Evolutionary conservation across 2,113 vertebrate species (phyloP).

Genomic region (Xenus cinereus): DNA sequence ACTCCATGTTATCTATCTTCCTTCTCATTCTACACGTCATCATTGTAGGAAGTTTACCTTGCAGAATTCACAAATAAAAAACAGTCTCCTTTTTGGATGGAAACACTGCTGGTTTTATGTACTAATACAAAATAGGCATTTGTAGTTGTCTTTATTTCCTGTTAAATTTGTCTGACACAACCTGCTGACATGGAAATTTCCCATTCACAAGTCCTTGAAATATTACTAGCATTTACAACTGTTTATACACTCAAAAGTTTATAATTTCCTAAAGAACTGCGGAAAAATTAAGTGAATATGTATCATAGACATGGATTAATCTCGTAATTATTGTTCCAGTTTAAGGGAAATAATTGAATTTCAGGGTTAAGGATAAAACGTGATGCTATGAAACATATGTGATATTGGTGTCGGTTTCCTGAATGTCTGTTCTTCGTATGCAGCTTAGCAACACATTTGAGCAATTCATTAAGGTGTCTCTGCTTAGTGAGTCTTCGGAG

Average conservation of each 20-base stretch:
- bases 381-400: conserved; percentile 56
- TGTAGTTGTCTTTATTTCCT: conserved; percentile 1
- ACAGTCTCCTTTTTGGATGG: not conserved
- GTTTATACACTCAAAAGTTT: conserved; percentile 15
- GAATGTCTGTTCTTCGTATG: conserved; percentile 45
- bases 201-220: conserved; percentile 26
- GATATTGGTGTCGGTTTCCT: conserved; percentile 46
- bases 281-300: conserved; percentile 50
- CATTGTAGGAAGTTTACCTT: conserved; percentile 31
- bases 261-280: conserved; percentile 35
- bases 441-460: conserved; percentile 65
- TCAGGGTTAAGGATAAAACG: conserved; percentile 59
- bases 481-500: conserved; percentile 26
- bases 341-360: conserved; percentile 67
- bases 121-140: not conserved
- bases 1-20: conserved; percentile 9
- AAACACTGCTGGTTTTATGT: not conserved
- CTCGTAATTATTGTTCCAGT: conserved; percentile 59
- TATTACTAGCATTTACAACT: conserved; percentile 37
- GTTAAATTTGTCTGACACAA: not conserved
- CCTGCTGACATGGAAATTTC: not conserved
- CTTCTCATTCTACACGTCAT: conserved; percentile 40
- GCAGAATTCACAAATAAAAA: conserved; percentile 17
- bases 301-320: conserved; percentile 43
- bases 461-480: conserved; percentile 61